A percentile compares a stretch with the other conserved stretches of the same genome.
These are phyloP conservation scores for Drosophila anomelani DNA, from an alignment of 2,888 invertebrate genomes.

Conservation along the genomic window DNA sequence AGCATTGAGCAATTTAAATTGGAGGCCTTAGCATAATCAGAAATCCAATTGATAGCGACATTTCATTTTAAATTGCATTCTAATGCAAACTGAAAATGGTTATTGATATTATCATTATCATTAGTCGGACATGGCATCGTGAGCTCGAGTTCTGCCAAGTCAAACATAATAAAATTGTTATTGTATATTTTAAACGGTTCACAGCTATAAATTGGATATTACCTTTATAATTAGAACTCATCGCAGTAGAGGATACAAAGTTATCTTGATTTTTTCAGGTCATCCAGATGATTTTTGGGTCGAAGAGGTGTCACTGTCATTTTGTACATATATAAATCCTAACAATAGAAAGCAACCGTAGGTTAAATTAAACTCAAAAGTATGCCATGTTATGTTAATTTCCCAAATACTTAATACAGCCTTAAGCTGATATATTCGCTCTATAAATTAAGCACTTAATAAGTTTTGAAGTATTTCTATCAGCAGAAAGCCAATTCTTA, in stretches of 20 bases:
- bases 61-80: constrained; percentile 1
- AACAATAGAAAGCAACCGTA: no score
- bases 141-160: background rate
- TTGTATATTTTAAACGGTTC: no score
- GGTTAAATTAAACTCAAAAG: no score
- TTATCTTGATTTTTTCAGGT: background rate
- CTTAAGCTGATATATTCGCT: no score
- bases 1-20: background rate
- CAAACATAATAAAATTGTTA: no score
- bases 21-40: background rate
- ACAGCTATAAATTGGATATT: no score
- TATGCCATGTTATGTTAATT: no score
- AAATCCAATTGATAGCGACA: background rate
- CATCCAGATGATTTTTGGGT: no score
- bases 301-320: no score
- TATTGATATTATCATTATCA: background rate
- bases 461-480: no score
- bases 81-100: background rate
- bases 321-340: no score
- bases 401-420: no score
- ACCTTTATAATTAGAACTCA: background rate
- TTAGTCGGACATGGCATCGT: background rate
- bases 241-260: background rate
- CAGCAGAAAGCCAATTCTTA: background rate
- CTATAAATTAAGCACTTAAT: background rate